phyloP scores from a whole-genome alignment of 2,888 invertebrate species.

The Hartigia nigra region DNA sequence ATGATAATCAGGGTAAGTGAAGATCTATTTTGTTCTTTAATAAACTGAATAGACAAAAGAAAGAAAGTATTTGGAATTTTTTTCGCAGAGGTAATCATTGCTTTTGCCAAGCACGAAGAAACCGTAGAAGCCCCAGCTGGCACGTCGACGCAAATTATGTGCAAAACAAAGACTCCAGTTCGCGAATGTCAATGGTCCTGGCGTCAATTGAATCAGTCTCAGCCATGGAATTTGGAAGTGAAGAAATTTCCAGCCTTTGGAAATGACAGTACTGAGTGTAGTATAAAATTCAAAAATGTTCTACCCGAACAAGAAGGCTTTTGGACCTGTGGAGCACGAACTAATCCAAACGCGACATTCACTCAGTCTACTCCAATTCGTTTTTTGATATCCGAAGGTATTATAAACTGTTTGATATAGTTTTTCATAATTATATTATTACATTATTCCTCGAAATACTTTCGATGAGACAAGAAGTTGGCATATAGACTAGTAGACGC shows the following conservation, averaged over 20 bases:
- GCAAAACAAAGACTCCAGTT: conserved; percentile 50
- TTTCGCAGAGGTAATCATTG: conserved; percentile 42
- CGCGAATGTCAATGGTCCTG: conserved; percentile 63
- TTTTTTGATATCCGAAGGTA: conserved; percentile 59
- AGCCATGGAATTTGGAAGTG: conserved; percentile 57
- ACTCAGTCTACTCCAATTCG: conserved; percentile 50
- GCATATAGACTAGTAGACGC: background rate
- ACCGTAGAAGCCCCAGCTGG: conserved; percentile 54
- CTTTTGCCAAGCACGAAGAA: conserved; percentile 49
- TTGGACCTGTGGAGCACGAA: conserved; percentile 61
- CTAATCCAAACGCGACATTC: conserved; percentile 49
- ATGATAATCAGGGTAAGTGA: conserved; percentile 45
- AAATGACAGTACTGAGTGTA: conserved; percentile 57
- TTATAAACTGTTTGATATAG: background rate
- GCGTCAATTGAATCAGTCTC: conserved; percentile 60
- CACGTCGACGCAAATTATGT: conserved; percentile 55
- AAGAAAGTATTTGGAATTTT: background rate
- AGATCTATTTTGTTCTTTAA: background rate
- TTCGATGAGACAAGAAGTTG: background rate
- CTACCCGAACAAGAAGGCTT: conserved; percentile 59
- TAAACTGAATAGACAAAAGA: background rate
- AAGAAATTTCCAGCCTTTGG: conserved; percentile 58
- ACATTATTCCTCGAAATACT: background rate
- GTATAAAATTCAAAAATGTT: conserved; percentile 58
- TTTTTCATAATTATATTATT: background rate